Conservation (phyloP, 2,888 invertebrate genomes). For the Argynnis bischoffii region DNA sequence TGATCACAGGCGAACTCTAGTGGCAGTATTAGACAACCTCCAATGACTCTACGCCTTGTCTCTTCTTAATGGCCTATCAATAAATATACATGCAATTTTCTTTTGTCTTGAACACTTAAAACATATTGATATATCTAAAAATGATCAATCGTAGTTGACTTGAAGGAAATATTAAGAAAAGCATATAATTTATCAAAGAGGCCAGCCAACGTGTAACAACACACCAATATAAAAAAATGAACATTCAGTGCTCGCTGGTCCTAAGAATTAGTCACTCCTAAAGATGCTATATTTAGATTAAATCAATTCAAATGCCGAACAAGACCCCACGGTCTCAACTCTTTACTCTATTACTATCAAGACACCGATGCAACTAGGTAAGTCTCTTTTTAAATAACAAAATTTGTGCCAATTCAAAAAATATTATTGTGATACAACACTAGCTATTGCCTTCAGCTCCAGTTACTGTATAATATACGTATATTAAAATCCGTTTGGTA, state of each 20-base stretch:
- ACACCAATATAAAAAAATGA: constrained; percentile 12
- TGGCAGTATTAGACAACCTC: constrained; percentile 46
- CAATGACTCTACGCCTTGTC: constrained; percentile 9
- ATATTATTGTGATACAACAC: constrained; percentile 7
- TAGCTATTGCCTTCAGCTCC: background rate
- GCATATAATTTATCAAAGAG: constrained; percentile 1
- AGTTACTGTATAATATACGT: background rate
- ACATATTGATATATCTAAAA: background rate
- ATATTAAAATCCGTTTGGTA: background rate
- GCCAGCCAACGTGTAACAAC: background rate
- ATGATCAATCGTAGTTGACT: background rate
- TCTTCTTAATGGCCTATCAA: constrained; percentile 6
- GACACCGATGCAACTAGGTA: constrained; percentile 11
- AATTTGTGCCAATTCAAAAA: constrained; percentile 19
- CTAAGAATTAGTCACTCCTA: constrained; percentile 16
- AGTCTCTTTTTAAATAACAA: constrained; percentile 15
- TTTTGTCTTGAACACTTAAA: background rate
- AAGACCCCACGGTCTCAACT: constrained; percentile 7
- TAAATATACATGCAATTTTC: background rate
- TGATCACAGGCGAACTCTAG: constrained; percentile 43
- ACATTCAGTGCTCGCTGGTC: constrained; percentile 23
- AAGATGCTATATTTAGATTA: constrained; percentile 20
- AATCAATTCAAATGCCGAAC: constrained; percentile 17
- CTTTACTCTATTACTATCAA: constrained; percentile 7
- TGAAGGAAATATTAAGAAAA: background rate